Evolutionary conservation across 2,113 vertebrate genomes (phyloP).

Genomic region (Leiothrix lutea): DNA sequence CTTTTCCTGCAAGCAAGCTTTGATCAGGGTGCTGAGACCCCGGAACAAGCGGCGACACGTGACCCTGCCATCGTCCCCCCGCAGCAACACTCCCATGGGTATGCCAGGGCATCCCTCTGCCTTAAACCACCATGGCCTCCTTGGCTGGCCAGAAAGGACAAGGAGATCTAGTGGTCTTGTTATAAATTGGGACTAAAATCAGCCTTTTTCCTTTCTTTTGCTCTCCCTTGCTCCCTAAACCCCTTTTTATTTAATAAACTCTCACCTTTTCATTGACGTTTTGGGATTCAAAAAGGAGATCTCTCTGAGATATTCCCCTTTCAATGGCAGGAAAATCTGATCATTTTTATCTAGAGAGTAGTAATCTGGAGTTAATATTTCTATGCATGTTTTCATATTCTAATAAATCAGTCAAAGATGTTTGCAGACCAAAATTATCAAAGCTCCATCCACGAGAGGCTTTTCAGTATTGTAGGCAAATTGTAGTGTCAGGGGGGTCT

Average conservation of each 20-base stretch:
- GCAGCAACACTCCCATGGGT: slow-evolving; percentile 98
- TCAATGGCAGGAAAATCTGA: neutral
- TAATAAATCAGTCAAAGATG: neutral
- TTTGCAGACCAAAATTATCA: neutral
- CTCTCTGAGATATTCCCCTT: neutral
- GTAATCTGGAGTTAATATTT: neutral
- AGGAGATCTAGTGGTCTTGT: neutral
- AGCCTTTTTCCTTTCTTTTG: neutral
- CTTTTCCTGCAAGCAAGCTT: slow-evolving; percentile 97
- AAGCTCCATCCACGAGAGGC: neutral
- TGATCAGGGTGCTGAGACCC: slow-evolving; percentile 94
- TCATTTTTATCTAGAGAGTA: neutral
- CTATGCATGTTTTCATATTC: neutral
- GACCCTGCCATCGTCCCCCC: slow-evolving; percentile 94
- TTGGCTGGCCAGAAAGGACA: neutral
- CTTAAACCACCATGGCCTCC: neutral
- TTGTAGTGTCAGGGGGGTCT: neutral
- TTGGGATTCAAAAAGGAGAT: neutral
- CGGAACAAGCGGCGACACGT: slow-evolving; percentile 95
- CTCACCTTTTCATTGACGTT: neutral
- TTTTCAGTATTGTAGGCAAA: neutral
- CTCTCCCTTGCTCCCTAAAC: neutral
- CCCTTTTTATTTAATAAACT: neutral
- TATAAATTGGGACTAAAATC: neutral
- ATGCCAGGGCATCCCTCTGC: slow-evolving; percentile 1